Percentiles rank a stretch among this genome's conserved stretches.
These are phyloP conservation scores for Selene dorsalis DNA, from an alignment of 2,797 vertebrate species.

Conservation along the genomic window DNA sequence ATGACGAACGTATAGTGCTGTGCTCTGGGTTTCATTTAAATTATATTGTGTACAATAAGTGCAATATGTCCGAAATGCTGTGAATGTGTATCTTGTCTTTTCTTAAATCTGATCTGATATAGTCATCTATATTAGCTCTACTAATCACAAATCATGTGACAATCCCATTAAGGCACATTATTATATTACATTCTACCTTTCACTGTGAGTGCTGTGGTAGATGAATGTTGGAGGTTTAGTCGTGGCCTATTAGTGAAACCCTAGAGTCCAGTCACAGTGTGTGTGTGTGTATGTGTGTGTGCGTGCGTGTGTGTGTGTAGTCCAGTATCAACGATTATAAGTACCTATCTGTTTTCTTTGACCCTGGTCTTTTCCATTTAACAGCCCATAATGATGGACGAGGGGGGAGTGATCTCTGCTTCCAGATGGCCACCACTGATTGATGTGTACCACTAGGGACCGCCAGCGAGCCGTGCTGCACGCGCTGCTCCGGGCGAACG, in stretches of 20 bases:
- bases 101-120: too few relatives aligned
- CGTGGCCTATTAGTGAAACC: background rate
- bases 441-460: conserved; percentile 65
- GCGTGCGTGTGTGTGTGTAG: too few relatives aligned
- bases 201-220: background rate
- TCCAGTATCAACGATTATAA: background rate
- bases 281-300: too few relatives aligned
- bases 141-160: background rate
- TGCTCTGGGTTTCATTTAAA: background rate
- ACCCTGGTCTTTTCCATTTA: background rate
- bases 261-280: background rate
- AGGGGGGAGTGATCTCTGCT: background rate
- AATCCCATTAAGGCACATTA: too few relatives aligned
- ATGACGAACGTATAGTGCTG: background rate
- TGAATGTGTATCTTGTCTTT: too few relatives aligned
- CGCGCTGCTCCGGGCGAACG: conserved; percentile 64
- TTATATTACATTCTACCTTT: too few relatives aligned
- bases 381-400: background rate
- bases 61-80: too few relatives aligned
- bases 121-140: background rate
- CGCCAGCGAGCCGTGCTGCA: conserved; percentile 64
- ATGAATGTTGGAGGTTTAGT: background rate
- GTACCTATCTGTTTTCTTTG: background rate
- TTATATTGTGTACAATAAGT: background rate
- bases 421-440: conserved; percentile 6